Percentiles rank a stretch among this genome's conserved stretches.
Conservation (phyloP, 2,113 vertebrate species). For the Onychorhynchus coronatus region DNA sequence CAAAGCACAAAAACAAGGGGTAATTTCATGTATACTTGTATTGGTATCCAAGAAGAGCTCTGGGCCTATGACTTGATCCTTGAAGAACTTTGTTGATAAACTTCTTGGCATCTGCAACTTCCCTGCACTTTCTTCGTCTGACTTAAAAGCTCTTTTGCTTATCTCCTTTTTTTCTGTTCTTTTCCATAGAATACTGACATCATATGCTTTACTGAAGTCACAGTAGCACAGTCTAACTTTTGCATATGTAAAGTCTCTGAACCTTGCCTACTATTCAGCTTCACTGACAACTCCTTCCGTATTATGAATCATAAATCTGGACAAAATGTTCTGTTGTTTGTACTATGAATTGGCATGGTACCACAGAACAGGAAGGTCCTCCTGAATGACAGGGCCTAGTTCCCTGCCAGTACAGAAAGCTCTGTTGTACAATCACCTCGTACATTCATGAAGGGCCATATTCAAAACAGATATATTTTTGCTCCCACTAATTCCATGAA, state of each 20-base stretch:
- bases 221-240: background rate
- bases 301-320: background rate
- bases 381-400: background rate
- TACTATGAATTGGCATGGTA: background rate
- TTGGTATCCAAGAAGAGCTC: background rate
- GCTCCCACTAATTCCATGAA: background rate
- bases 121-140: fast-evolving
- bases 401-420: background rate
- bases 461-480: conserved; percentile 11
- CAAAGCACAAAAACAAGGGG: background rate
- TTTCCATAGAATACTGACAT: background rate
- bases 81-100: background rate
- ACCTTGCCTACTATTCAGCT: background rate
- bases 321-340: conserved; percentile 38
- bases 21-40: background rate
- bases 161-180: background rate
- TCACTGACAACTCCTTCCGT: background rate
- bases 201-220: background rate
- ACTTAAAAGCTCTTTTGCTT: background rate
- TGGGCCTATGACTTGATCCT: background rate
- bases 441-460: background rate
- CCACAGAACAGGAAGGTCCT: background rate
- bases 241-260: background rate
- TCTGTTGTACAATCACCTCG: background rate
- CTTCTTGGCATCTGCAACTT: background rate